phyloP scores from a whole-genome alignment of 2,113 vertebrate genomes.

The Pavo muticus region DNA sequence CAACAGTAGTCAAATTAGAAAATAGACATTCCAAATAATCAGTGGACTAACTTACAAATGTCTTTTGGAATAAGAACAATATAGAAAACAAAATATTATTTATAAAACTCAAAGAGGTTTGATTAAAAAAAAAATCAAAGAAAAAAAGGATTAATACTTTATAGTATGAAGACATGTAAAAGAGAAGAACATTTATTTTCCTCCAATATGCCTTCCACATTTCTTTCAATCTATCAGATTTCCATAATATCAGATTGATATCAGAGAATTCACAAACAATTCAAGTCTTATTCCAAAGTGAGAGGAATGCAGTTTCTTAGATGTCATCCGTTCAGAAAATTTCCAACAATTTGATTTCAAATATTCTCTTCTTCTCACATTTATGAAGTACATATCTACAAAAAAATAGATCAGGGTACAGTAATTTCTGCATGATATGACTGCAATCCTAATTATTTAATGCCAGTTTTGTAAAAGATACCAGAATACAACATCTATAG shows the following conservation, averaged over 20 bases:
- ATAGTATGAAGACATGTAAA: not conserved
- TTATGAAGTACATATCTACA: not conserved
- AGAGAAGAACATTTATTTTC: not conserved
- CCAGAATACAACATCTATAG: not conserved
- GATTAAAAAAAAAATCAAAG: not conserved
- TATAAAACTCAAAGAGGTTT: not conserved
- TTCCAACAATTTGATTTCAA: not conserved
- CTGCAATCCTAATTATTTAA: not conserved
- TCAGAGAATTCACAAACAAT: not conserved
- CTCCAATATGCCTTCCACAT: not conserved
- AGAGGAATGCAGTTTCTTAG: not conserved
- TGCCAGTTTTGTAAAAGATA: fast-evolving
- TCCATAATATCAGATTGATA: not conserved
- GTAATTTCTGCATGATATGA: not conserved
- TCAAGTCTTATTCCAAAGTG: not conserved
- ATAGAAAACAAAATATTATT: not conserved
- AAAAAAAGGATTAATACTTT: not conserved
- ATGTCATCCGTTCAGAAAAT: not conserved
- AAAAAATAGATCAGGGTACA: not conserved
- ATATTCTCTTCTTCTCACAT: not conserved
- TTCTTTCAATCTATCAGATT: not conserved
- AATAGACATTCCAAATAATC: not conserved
- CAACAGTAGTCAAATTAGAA: not conserved
- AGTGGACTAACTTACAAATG: not conserved
- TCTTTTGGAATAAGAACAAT: not conserved